Evolutionary conservation across 2,797 vertebrate species (phyloP), one percentile per base, ranked within the genome.

Genomic region (Synaphobranchus kaupii): DNA sequence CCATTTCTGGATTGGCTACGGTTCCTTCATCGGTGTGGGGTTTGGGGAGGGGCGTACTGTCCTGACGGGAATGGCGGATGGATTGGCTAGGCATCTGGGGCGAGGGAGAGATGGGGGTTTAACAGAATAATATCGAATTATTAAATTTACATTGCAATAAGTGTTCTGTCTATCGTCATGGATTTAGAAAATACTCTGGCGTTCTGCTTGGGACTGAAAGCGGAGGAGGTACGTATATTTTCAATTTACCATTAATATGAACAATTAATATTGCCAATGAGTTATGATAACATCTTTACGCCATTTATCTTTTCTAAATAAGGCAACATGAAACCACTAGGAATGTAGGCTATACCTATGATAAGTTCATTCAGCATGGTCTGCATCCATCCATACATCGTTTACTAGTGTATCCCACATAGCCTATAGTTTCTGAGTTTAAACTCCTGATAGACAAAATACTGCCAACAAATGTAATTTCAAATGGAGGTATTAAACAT

Each of bases 161-260:
- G 52, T 71, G 15, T 84, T 85, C 86, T 90, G 78, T 17, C 90
- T 85, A 28, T 87, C 89, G 90, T 87, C 89, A 96, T 96, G 95
- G 95, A 96, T 93, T 94, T 94, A 83, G 94, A 95, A 92, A 95
- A 95, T 71, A 93, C 92, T 83, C 83, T 95, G 93, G 95, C 93
- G n/a, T 95, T 95, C 92, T 96, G 95, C 92, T 91, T 92, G 25
- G 93, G 92, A 89, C 78, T 95, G 88, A 92, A 93, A 91, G 90
- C 92, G 86, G 93, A 93, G 86, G 94, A 94, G 95, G 95, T 95
- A 95, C 88, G 87, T 50, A 22, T 15, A 25, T 84, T 66, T 22
- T 1, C 34, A 10, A 48, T 81, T 73, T 48, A 6, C n/a, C 47
- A 71, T 52, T 34, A 54, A 7, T 10, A 85, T 47, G 44, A 54